Evolutionary conservation across 2,888 invertebrate species (phyloP).

Genomic region (Rhaphigaster nebulosa): DNA sequence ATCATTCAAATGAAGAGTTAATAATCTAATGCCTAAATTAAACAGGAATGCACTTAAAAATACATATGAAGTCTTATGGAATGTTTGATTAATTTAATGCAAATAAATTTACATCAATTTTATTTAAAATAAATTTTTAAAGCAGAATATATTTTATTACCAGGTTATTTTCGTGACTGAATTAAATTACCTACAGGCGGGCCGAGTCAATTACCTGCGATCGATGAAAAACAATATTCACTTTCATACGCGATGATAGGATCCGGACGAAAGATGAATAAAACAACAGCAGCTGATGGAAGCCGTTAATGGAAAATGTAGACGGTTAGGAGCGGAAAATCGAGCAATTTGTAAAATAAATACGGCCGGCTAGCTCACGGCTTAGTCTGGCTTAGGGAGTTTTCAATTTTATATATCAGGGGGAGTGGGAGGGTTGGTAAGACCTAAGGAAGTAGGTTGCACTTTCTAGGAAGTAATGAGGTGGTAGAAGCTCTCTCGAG

Average conservation of each 20-base stretch:
- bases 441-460: neutral
- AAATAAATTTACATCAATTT: too few species aligned
- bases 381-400: neutral
- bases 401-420: neutral
- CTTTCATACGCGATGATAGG: neutral
- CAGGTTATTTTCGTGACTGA: neutral
- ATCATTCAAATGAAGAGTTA: too few species aligned
- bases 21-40: too few species aligned
- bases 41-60: too few species aligned
- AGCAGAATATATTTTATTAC: neutral
- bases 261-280: neutral
- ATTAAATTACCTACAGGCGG: neutral
- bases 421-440: neutral
- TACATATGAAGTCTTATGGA: too few species aligned
- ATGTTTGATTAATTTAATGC: too few species aligned
- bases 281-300: slow-evolving; percentile 4
- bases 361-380: neutral
- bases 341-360: slow-evolving; percentile 35
- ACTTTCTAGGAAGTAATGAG: neutral
- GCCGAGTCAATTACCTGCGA: neutral
- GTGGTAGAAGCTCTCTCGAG: neutral
- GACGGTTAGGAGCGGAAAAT: neutral
- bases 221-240: slow-evolving; percentile 28
- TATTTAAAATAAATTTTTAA: too few species aligned
- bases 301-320: slow-evolving; percentile 37